Base-by-base conservation (phyloP, 1,140 invertebrate genomes). In the Drosophila subobscura region DNA sequence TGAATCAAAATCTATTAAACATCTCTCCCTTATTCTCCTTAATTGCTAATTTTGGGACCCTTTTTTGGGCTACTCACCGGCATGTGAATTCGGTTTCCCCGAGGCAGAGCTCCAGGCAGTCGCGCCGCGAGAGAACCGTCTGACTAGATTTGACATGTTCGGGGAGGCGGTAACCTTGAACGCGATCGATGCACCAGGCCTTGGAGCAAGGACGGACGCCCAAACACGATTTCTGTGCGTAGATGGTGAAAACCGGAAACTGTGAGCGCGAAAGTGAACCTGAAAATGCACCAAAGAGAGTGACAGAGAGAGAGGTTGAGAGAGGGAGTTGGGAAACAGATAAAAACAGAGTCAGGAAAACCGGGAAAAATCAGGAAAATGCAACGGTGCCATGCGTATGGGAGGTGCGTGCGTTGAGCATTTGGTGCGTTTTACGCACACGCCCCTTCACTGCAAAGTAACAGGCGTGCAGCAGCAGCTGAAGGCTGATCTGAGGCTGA, bases 231-330 rank as follows among this genome's bases (percentile, higher is more conserved):
- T 98, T 98, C 93, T 98, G 97, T 55, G 97, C 97, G 94, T 98
- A 98, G 85, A 98, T 97, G 33, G 97, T 98, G 92, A 98, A 98
- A 67, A 98, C 97, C 29, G 97, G 97, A 92, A 98, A 98, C 92
- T 98, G 97, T 10, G 97, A 98, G 79, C 96, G 95, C 41, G 96
- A 96, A 85, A 98, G 92, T 22, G 96, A 96, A 89, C 96, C 97
- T 98, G 94, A 56, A 93, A 93, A 66, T 33, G 61, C 12, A 63
- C 6, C 41, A 40, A 61, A 60, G 56, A 20, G 16, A 20, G 16
- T 20, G 16, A 20, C 16, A 20, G 16, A 20, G 16, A 29, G 27
- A 4, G 29, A 33, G 29, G 7, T 8, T 37, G 7, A 37, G 8
- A 29, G 27, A 4, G 29, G 10, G 29, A 47, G 12, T 14, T 47